A percentile compares a stretch with the other conserved stretches of the same genome.
These are phyloP conservation scores for Zaprionus vittiger DNA, from an alignment of 1,140 invertebrate genomes.

Conservation along the genomic window DNA sequence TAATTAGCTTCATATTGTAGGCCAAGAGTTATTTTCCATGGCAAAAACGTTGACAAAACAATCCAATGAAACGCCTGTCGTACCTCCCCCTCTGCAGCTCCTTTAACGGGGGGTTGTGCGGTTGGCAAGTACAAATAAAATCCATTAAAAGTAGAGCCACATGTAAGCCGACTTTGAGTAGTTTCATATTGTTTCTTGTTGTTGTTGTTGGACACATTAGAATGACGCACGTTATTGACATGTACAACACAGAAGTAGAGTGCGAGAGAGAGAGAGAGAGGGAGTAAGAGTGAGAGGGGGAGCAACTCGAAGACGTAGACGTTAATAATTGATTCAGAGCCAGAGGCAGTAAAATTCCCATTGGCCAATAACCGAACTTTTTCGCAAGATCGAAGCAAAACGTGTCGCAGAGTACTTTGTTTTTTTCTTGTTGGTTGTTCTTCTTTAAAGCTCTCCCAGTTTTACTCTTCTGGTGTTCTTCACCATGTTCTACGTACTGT, in stretches of 20 bases:
- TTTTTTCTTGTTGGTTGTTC: not conserved
- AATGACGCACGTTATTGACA: constrained; percentile 78
- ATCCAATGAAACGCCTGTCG: not conserved
- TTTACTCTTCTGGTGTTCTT: not conserved
- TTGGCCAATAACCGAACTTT: constrained; percentile 45
- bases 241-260: constrained; percentile 14
- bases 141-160: constrained; percentile 77
- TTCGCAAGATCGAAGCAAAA: constrained; percentile 23
- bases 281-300: not conserved
- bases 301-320: not conserved
- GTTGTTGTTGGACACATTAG: constrained; percentile 53
- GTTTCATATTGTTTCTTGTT: constrained; percentile 37
- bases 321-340: constrained; percentile 21
- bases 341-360: constrained; percentile 42
- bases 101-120: not conserved
- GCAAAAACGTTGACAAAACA: constrained; percentile 24
- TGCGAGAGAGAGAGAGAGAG: constrained; percentile 9
- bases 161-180: constrained; percentile 65
- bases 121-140: constrained; percentile 77
- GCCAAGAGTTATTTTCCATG: not conserved
- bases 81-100: not conserved
- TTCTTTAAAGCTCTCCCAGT: not conserved
- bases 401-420: constrained; percentile 3
- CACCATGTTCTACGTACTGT: not conserved
- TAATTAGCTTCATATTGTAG: not conserved